Evolutionary conservation across 2,113 vertebrate species (phyloP), one percentile per base, ranked within the genome.

Genomic region (Arvicanthis niloticus): DNA sequence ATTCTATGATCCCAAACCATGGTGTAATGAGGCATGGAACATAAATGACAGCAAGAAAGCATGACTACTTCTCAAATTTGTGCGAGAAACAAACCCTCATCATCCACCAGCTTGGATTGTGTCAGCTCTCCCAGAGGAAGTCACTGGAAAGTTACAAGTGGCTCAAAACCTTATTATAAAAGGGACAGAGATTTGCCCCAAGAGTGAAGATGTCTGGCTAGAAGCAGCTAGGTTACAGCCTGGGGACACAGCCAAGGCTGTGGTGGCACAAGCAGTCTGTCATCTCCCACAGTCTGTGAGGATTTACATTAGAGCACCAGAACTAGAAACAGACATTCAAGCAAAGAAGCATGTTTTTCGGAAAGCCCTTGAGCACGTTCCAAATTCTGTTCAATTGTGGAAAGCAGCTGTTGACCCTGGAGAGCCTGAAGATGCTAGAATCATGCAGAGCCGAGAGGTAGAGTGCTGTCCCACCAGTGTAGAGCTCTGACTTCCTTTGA

Each of bases 41-140:
- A 99, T 99, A 97, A 99, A 99, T 98, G 99, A 99, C 91, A 99
- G 99, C 97, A 99, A 99, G 98, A 99, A 99, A 97, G 99, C 99
- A 2, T 99, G 99, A 48, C 98, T 99, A 89, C 99, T 99, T 7
- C 98, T 99, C 93, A 99, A 99, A 92, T 99, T 99, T 0, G 99
- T 99, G 81, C 99, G 99, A 73, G 99, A 99, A 98, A 99, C 99
- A 5, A 99, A 99, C 91, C 99, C 99, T 29, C 99, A 99, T 87
- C 99, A 99, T 81, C 99, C 99, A 0, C 99, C 99, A 48, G 99
- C 99, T 58, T 99, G 99, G 99, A 99, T 99, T 65, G 99, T 99
- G 0, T 99, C 99, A 19, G 99, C 99, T 58, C 99, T 99, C 77
- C 98, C 99, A 97, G 99, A 99, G 91, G 99, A 99, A 95, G 99